Percentiles rank a stretch among this genome's conserved stretches.
Evolutionary conservation across 2,113 vertebrate species (phyloP).

Genomic region (Silurus meridionalis): DNA sequence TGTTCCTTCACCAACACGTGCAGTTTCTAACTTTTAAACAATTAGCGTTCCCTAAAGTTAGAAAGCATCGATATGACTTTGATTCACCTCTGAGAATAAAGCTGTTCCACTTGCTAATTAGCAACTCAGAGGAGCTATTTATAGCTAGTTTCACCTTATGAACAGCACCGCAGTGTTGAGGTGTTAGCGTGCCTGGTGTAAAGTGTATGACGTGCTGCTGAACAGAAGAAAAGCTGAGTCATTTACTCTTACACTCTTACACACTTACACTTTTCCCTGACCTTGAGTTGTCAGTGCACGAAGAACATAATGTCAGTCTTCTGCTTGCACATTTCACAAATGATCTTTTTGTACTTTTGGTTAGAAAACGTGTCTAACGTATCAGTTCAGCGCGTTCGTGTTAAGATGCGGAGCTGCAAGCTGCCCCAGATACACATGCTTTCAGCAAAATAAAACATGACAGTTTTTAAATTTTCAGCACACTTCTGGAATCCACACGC

Average conservation of each 20-base stretch:
- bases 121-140: conserved; percentile 46
- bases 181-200: conserved; percentile 32
- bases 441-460: conserved; percentile 17
- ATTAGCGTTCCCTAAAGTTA: conserved; percentile 20
- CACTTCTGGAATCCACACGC: not conserved
- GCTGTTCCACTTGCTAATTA: conserved; percentile 46
- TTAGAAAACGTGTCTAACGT: not conserved
- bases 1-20: not conserved
- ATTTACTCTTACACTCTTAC: conserved; percentile 14
- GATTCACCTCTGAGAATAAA: conserved; percentile 48
- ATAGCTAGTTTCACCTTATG: conserved; percentile 45
- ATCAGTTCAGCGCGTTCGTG: not conserved
- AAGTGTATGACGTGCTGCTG: conserved; percentile 5
- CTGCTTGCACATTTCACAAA: not conserved
- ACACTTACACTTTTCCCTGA: not conserved
- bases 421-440: conserved; percentile 5
- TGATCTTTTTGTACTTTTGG: not conserved
- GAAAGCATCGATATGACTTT: conserved; percentile 43
- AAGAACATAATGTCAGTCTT: not conserved
- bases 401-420: not conserved
- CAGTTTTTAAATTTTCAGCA: conserved; percentile 19
- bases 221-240: conserved; percentile 36
- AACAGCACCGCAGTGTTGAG: conserved; percentile 3
- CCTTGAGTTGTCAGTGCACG: not conserved
- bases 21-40: conserved; percentile 3